phyloP scores from a whole-genome alignment of 2,113 vertebrate genomes.

The Coreoperca whiteheadi region DNA sequence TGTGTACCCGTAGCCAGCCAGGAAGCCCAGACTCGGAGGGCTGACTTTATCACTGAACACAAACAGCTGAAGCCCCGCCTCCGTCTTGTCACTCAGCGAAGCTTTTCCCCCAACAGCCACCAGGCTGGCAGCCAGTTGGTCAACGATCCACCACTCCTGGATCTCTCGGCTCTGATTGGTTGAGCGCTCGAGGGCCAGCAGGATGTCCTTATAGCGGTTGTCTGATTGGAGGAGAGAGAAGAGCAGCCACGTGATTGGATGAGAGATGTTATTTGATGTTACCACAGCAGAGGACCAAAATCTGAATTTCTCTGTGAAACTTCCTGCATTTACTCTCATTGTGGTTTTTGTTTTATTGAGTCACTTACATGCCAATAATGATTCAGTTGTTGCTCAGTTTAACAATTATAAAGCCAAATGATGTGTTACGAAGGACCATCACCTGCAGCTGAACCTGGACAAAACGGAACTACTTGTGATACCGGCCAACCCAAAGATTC shows the following conservation, averaged over 20 bases:
- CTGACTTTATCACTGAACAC: slow-evolving; percentile 97
- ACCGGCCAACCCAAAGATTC: too few relatives aligned
- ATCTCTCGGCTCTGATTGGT: slow-evolving; percentile 72
- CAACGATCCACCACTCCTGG: slow-evolving; percentile 94
- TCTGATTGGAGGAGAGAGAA: slow-evolving; percentile 71
- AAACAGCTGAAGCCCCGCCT: slow-evolving; percentile 87
- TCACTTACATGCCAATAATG: too few relatives aligned
- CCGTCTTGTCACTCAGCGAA: slow-evolving; percentile 43
- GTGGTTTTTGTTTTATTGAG: too few relatives aligned
- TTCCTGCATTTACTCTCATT: too few relatives aligned
- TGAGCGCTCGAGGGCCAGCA: slow-evolving; percentile 87
- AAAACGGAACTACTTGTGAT: too few relatives aligned
- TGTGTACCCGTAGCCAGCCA: slow-evolving; percentile 93
- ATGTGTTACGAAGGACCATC: too few relatives aligned
- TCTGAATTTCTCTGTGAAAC: not conserved
- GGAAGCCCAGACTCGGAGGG: slow-evolving; percentile 93
- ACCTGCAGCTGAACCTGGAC: too few relatives aligned
- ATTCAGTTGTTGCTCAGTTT: too few relatives aligned
- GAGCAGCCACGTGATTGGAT: not conserved
- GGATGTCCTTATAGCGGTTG: slow-evolving; percentile 87
- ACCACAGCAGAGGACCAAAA: not conserved
- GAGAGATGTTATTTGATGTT: not conserved
- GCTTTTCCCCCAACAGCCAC: slow-evolving; percentile 35
- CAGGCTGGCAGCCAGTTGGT: slow-evolving; percentile 73
- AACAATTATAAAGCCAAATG: too few relatives aligned